Evolutionary conservation across 2,888 invertebrate genomes (phyloP), one percentile per base, ranked within the genome.

Genomic region (Melitaea athalia): DNA sequence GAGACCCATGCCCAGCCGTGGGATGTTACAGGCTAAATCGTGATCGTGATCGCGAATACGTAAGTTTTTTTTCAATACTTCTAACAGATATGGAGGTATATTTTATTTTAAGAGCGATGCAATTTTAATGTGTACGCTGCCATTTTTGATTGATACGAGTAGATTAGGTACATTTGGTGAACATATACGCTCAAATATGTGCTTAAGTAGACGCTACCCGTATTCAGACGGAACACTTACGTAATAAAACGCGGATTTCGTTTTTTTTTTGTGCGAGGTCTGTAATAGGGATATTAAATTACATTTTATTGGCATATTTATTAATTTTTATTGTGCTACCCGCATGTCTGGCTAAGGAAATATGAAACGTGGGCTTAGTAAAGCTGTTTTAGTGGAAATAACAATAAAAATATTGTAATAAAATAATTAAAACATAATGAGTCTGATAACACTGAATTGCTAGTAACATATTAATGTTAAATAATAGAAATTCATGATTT

Each of bases 221-320:
- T 57, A 57, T 57, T 42, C 42, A 15, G 57, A 42, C 8, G 14
- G 38, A 42, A 15, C 15, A 57, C 14, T 38, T 57, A 42, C n/a
- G 57, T 38, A 57, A 38, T 15, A 31, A 15, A 59, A 45, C 38
- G 49, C 12, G 47, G n/a, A 50, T 24, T 49, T 53, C 43, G 59
- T 60, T 60, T n/a, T 65, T n/a, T 65, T 52, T 38, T 59, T 60
- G 49, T 45, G 65, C 59, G 59, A 60, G 57, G 11, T 42, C 42
- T 11, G 57, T 57, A 57, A 57, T 57, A 57, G 57, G 57, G 57
- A 57, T 45, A 60, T 60, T 60, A 47, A 47, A 60, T 60, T 47
- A 47, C 60, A 14, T 14, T 62, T 62, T 62, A 62, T 62, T 62
- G 50, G 50, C 33, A 62, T 38, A 42, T 57, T 57, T 57, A 57